phyloP scores from a whole-genome alignment of 2,113 vertebrate genomes.

The Myodes glareolus region DNA sequence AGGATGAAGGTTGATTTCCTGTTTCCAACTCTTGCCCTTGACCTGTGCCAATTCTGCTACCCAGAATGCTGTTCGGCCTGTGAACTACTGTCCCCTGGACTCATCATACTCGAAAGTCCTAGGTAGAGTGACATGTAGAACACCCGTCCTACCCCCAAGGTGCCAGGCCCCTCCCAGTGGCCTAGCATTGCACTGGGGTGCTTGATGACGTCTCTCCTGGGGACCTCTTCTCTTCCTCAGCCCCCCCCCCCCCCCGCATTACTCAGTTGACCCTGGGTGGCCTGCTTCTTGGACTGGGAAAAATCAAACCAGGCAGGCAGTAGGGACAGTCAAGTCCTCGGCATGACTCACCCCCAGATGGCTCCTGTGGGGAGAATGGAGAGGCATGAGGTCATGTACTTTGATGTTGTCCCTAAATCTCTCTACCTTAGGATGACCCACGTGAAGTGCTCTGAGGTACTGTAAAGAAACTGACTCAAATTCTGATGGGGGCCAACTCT shows the following conservation, averaged over 20 bases:
- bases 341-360: conserved; percentile 61
- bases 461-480: background rate
- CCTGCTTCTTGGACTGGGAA: background rate
- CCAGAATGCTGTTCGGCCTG: background rate
- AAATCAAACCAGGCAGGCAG: background rate
- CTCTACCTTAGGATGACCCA: background rate
- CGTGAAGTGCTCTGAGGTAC: background rate
- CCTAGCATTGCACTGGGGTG: background rate
- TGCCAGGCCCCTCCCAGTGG: background rate
- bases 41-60: background rate
- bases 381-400: background rate
- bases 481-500: background rate
- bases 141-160: background rate
- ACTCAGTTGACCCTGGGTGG: background rate
- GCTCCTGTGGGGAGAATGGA: conserved; percentile 54
- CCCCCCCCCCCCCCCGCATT: background rate
- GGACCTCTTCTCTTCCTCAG: background rate
- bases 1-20: background rate
- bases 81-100: background rate
- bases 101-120: background rate
- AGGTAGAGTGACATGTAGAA: background rate
- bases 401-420: background rate
- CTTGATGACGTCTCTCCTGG: background rate
- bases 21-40: background rate
- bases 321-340: background rate